Evolutionary conservation across 2,113 vertebrate species (phyloP).

Genomic region (Bubo bubo): DNA sequence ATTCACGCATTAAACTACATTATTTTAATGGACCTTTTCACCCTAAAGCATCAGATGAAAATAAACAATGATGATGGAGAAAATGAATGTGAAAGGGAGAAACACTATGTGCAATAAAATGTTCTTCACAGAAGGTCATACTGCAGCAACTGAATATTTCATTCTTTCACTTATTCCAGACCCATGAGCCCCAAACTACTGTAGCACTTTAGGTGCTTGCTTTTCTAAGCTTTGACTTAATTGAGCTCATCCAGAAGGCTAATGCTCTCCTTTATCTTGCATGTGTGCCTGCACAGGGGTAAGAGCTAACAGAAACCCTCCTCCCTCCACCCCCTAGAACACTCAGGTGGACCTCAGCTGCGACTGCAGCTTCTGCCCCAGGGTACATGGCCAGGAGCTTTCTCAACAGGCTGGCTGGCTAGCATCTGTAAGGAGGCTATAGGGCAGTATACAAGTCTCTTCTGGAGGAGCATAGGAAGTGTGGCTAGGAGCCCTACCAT

Average conservation of each 20-base stretch:
- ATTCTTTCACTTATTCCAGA: background rate
- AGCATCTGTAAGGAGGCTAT: fast-evolving
- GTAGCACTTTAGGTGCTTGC: background rate
- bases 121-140: background rate
- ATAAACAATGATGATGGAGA: background rate
- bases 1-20: background rate
- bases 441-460: background rate
- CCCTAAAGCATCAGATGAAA: background rate
- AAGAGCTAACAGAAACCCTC: background rate
- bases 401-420: background rate
- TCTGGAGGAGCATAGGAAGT: background rate
- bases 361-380: background rate
- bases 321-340: background rate
- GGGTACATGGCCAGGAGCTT: background rate
- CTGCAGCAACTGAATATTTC: background rate
- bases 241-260: background rate
- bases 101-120: background rate
- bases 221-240: background rate
- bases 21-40: background rate
- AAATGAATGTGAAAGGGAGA: background rate
- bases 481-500: background rate
- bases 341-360: background rate
- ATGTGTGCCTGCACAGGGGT: background rate
- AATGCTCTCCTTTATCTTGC: background rate
- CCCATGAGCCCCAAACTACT: background rate